These are phyloP conservation scores for Leptocoma aspasia DNA, from an alignment of 2,113 vertebrate species.

Conservation along the genomic window DNA sequence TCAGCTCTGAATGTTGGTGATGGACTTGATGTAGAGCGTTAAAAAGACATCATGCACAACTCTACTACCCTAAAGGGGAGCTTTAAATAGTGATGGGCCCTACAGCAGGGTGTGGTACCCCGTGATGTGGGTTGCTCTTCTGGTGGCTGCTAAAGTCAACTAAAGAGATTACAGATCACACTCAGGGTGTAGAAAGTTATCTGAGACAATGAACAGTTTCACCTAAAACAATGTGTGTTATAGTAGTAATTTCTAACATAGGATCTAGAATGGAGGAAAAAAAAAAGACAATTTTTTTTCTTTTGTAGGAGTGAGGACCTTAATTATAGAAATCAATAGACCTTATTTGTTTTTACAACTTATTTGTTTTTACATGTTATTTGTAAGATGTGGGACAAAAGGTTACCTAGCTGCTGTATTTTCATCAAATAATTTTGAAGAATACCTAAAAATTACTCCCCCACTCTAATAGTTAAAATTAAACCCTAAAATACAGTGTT, in stretches of 20 bases:
- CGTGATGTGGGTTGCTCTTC: neutral
- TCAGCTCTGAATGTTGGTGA: neutral
- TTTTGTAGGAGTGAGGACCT: neutral
- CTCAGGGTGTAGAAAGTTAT: neutral
- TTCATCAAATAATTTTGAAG: neutral
- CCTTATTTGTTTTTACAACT: neutral
- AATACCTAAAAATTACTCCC: neutral
- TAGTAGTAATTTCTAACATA: neutral
- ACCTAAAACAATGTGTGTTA: accelerated
- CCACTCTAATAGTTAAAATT: neutral
- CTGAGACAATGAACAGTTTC: neutral
- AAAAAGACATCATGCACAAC: neutral
- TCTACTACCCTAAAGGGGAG: neutral
- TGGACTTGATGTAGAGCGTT: neutral
- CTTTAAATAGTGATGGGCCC: neutral
- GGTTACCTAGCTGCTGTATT: neutral
- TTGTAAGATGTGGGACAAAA: neutral
- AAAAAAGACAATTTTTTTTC: accelerated
- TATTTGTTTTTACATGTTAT: neutral
- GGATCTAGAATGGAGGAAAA: accelerated
- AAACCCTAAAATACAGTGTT: neutral
- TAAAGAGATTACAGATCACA: neutral
- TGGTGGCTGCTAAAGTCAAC: neutral
- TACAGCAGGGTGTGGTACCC: neutral
- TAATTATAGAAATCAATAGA: neutral